Conservation (phyloP, 2,797 vertebrate genomes). For the Glossophaga mutica region DNA sequence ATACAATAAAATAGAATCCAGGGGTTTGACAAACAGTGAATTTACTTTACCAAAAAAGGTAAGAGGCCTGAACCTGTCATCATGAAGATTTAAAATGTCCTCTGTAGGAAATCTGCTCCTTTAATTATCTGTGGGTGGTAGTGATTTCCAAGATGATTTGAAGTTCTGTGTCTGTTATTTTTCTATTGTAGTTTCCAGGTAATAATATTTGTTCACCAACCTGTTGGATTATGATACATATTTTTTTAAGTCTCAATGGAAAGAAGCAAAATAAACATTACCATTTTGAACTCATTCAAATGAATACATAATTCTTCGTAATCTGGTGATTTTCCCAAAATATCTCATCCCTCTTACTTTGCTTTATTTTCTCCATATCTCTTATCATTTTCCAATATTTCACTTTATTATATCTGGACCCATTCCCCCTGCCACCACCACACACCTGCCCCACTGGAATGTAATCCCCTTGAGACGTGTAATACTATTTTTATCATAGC, state of each 20-base stretch:
- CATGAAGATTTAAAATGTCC: constrained; percentile 6
- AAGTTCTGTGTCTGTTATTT: constrained; percentile 16
- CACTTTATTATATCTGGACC: not conserved
- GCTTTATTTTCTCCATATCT: not conserved
- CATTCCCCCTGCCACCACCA: not conserved
- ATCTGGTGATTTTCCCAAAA: not conserved
- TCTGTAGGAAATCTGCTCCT: not conserved
- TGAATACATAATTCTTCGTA: constrained; percentile 4
- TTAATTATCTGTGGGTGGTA: not conserved
- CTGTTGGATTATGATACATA: not conserved
- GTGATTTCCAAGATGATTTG: constrained; percentile 28
- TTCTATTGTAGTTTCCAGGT: constrained; percentile 1
- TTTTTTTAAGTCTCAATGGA: constrained; percentile 9
- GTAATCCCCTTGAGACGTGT: not conserved
- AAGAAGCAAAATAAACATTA: not conserved
- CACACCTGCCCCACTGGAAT: not conserved
- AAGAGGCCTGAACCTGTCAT: not conserved
- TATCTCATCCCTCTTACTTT: not conserved
- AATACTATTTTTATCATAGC: not conserved
- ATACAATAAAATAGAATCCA: constrained; percentile 3
- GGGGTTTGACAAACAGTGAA: not conserved
- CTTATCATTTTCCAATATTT: not conserved
- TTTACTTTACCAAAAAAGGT: constrained; percentile 24
- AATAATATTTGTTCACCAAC: not conserved
- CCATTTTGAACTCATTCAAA: constrained; percentile 6